Evolutionary conservation across 2,113 vertebrate genomes (phyloP), one percentile per base, ranked within the genome.

Genomic region (Chloebia gouldiae): DNA sequence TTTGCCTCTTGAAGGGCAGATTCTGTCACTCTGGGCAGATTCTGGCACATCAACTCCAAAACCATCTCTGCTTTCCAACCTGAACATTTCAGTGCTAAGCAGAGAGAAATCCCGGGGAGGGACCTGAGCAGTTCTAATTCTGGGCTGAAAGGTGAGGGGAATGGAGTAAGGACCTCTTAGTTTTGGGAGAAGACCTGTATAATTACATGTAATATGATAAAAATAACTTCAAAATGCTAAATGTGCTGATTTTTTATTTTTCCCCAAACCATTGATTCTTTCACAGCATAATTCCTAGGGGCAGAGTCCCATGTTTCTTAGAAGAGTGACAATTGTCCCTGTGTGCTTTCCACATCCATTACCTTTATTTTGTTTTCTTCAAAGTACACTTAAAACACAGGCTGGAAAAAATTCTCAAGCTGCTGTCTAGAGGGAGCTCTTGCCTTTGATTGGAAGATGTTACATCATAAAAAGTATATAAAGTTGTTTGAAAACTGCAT

Each of bases 401-500:
- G 3, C 24, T 86, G 22, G 40, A 49, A 87, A 91, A 86, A 70
- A 51, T 94, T 64, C 84, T 12, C n/a, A 15, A 22, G 13, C 15
- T 80, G 18, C 70, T 84, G 5, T 37, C 88, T 97, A 97, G 97
- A 97, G 97, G 97, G 97, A 96, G 96, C 96, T 92, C 86, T 97
- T 97, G 95, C 23, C 84, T 94, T 95, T 91, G 45, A 40, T 53
- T 90, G 73, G 42, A 88, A 87, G 21, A 18, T 70, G 13, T 39
- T 68, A 72, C 30, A 39, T 56, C 30, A 8, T 11, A 25, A n/a
- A 37, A 63, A 61, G 1, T 56, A 8, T 6, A 25, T 39, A 21
- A 86, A n/a, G 8, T 45, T 57, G 14, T 54, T 66, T 75, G 53
- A 68, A 84, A 81, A 68, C 5, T 44, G 4, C 9, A 28, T 59